These are phyloP conservation scores for Drosophila anomelani DNA, from an alignment of 2,888 invertebrate genomes.

Conservation along the genomic window DNA sequence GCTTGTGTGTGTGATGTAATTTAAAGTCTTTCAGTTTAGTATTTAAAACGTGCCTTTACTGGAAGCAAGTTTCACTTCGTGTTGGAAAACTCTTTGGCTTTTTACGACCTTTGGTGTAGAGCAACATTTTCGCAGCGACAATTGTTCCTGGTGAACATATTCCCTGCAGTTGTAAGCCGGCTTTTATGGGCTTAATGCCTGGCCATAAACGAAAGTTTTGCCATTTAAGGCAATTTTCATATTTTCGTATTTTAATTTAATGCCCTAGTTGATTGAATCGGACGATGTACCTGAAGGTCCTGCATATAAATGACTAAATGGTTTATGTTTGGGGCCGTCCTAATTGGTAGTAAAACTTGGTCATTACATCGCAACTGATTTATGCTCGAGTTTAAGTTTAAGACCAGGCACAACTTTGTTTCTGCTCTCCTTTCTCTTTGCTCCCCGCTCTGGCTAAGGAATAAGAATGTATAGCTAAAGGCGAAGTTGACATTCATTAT, in stretches of 20 bases:
- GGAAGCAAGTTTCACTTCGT: background rate
- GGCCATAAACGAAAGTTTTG: constrained; percentile 30
- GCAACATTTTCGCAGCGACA: constrained; percentile 7
- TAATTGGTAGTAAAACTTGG: constrained; percentile 69
- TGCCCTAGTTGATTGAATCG: constrained; percentile 35
- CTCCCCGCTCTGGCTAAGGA: constrained; percentile 9
- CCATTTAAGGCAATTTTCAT: constrained; percentile 35
- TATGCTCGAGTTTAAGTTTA: constrained; percentile 56
- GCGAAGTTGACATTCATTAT: constrained; percentile 75
- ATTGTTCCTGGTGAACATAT: constrained; percentile 24
- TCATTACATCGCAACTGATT: constrained; percentile 61
- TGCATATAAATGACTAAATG: constrained; percentile 18
- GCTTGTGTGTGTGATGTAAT: background rate
- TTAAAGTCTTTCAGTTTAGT: background rate
- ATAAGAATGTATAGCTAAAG: constrained; percentile 39
- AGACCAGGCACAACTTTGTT: constrained; percentile 46
- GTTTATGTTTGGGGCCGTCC: constrained; percentile 26
- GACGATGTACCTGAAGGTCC: constrained; percentile 25
- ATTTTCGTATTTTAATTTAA: constrained; percentile 26
- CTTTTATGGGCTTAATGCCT: constrained; percentile 36
- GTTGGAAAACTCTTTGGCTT: constrained; percentile 29
- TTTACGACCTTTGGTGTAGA: constrained; percentile 32
- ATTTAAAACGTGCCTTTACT: background rate
- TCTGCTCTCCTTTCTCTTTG: background rate
- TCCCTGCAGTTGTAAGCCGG: constrained; percentile 29